Base-by-base conservation (phyloP, 2,888 invertebrate genomes). In the Drosophila neonasuta region DNA sequence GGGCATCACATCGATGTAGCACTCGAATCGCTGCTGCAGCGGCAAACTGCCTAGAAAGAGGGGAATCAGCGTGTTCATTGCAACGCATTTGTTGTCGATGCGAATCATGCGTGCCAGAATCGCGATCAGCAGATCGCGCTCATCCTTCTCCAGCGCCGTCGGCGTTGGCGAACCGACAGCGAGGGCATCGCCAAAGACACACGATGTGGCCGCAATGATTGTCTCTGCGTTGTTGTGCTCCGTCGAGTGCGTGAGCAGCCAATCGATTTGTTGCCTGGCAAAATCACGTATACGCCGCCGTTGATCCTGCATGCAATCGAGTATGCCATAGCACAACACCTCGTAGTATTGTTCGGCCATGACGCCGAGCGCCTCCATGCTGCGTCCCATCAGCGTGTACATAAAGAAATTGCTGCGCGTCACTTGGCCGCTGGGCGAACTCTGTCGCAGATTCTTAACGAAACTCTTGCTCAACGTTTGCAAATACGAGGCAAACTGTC, bases 311-410 rank as follows among this genome's bases (percentile, higher is more conserved):
- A 71, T 24, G 51, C 55, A 57, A 2, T 61, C 39, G 17, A 39
- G 7, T 1, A 62, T 29, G 17, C 55, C 52, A 10, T 52, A 46
- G 39, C 55, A 65, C 10, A 74, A 13, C 1, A 58, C 51, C 13
- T 75, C 68, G 41, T 61, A 62, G 24, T 71, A 76, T 15, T 68
- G 46, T 2, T 75, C 72, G 34, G 58, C 67, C 3, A 64, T 29
- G 1, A 34, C 45, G 9, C 68, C 71, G 39, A 74, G 9, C 2
- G 76, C 68, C 2, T 24, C 24, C 56, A 68, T 54, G 42, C 71
- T 61, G n/a, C 54, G 39, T 8, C 52, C 51, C 3, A 51, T 15
- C 9, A 59, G 34, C n/a, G 8, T 17, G 39, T 64, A 71, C 30
- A 52, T 42, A 2, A 49, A 41, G 36, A 50, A 68, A 1, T 34